Base-by-base conservation (phyloP, 2,113 vertebrate species). In the Melanocharis versteri region DNA sequence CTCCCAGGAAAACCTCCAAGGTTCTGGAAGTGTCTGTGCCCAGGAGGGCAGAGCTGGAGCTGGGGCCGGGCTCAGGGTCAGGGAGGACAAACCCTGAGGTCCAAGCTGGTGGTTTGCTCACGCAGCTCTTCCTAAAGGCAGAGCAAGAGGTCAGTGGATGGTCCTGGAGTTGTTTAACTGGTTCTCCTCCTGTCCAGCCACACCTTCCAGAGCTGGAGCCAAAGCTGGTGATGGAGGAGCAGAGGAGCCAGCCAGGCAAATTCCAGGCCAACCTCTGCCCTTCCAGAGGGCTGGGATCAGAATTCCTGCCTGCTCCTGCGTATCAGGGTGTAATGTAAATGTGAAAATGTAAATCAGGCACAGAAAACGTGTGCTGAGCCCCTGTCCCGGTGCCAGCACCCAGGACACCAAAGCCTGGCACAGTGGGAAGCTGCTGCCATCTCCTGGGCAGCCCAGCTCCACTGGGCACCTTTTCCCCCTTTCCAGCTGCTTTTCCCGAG, bases 401-500 rank as follows among this genome's bases (percentile, higher is more conserved):
- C 22, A 2, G 17, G 30, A 60, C 82, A 60, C 26, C 53, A 20
- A 40, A 21, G 4, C 57, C 62, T 15, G 78, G 48, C 37, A 20
- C 54, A 2, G 76, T 30, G 87, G 72, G n/a, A 83, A 77, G 50
- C 69, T 95, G 94, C 93, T 96, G 94, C 96, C 96, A 91, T 27
- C 94, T 95, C 76, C 80, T 91, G 91, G 89, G 83, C 79, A 92
- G 40, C 75, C 31, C 15, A 5, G 31, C 75, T n/a, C 69, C 28
- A 0, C 11, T 2, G 10, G 6, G 37, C 54, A 65, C 9, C 54
- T 27, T 35, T n/a, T 13, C 7, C 69, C 58, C 54, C 33, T 30
- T 62, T 8, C 26, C 31, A 14, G 31, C 75, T 7, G 35, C 28
- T 57, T 26, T 62, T 60, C n/a, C 47, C 31, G 2, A 21, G 33